Evolutionary conservation across 2,888 invertebrate species (phyloP).

Genomic region (Machimus rusticus): DNA sequence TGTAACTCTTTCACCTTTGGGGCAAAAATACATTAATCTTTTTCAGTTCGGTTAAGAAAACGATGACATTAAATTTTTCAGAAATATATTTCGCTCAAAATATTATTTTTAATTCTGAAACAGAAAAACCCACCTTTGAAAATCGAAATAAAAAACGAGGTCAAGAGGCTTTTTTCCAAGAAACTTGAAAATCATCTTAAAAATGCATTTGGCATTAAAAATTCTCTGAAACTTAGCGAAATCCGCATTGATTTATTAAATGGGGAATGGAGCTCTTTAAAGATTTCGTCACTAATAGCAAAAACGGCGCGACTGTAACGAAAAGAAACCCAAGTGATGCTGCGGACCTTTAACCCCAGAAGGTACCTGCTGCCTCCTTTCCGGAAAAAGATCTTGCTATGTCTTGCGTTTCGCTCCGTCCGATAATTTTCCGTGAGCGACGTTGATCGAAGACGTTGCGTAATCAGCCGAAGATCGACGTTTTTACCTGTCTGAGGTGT

Average conservation of each 20-base stretch:
- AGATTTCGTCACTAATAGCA: background rate
- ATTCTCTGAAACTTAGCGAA: background rate
- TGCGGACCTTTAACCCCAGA: background rate
- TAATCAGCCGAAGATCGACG: background rate
- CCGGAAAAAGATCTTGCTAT: background rate
- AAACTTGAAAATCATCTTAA: background rate
- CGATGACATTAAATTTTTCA: background rate
- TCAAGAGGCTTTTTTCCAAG: background rate
- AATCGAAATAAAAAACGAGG: background rate
- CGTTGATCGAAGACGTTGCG: background rate
- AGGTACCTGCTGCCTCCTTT: background rate
- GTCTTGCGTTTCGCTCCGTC: background rate
- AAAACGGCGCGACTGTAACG: background rate
- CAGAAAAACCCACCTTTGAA: background rate
- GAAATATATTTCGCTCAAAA: background rate
- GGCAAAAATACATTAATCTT: background rate
- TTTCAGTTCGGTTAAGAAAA: background rate
- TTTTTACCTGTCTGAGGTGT: background rate
- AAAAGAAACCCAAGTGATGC: background rate
- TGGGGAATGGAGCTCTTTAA: background rate
- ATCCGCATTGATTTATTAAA: background rate
- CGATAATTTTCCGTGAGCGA: background rate
- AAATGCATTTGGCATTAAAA: background rate
- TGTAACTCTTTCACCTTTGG: background rate
- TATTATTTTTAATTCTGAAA: background rate